A percentile compares a stretch with the other conserved stretches of the same genome.
phyloP scores from a whole-genome alignment of 2,797 vertebrate species.

The Simalia tracyae region DNA sequence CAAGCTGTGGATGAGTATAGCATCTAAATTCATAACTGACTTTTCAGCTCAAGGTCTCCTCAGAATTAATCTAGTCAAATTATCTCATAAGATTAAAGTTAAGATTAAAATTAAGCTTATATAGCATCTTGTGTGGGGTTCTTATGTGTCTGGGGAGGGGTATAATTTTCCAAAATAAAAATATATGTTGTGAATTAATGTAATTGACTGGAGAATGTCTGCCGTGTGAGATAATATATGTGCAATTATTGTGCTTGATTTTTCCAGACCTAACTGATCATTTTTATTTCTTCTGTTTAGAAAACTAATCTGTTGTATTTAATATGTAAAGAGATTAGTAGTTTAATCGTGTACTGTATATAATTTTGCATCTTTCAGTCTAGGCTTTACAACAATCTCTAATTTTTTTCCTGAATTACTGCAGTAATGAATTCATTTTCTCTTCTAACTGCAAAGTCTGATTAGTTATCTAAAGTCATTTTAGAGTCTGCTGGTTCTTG shows the following conservation, averaged over 20 bases:
- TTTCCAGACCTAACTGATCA: too few species aligned
- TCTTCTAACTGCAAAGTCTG: slow-evolving; percentile 4
- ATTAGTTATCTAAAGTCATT: neutral
- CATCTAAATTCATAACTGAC: neutral
- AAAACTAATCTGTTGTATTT: neutral
- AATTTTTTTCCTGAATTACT: neutral
- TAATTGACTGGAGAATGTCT: too few species aligned
- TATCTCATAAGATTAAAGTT: neutral
- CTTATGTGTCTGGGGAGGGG: too few species aligned
- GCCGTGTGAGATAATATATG: too few species aligned
- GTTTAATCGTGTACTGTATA: neutral
- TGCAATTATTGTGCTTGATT: too few species aligned
- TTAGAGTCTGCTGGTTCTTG: neutral
- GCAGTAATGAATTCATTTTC: slow-evolving; percentile 8
- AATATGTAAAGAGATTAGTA: neutral
- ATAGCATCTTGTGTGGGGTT: too few species aligned
- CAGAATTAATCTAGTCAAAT: neutral
- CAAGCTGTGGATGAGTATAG: neutral
- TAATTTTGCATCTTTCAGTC: neutral
- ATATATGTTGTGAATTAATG: too few species aligned
- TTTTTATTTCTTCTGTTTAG: neutral
- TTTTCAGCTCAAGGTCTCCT: neutral
- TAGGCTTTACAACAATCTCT: neutral
- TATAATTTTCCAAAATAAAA: too few species aligned
- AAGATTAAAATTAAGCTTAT: too few species aligned